phyloP scores from a whole-genome alignment of 1,140 invertebrate species.

The Aporrectodea caliginosa region DNA sequence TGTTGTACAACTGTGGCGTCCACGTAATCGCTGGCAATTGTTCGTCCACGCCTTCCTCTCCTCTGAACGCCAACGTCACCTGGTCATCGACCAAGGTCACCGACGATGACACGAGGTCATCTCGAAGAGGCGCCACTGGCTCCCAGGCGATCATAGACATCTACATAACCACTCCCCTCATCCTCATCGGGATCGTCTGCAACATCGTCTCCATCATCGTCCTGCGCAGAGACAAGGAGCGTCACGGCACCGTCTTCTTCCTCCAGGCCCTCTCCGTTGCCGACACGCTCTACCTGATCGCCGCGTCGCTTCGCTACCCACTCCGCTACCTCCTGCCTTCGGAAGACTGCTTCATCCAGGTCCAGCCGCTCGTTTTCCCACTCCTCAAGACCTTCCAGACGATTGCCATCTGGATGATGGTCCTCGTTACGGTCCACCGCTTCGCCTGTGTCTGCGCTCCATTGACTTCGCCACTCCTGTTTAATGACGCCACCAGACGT shows the following conservation, averaged over 20 bases:
- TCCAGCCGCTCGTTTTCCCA: constrained; percentile 21
- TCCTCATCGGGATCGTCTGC: constrained; percentile 17
- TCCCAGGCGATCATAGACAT: constrained; percentile 16
- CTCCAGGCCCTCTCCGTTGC: constrained; percentile 22
- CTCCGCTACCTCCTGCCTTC: constrained; percentile 11
- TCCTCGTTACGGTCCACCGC: constrained; percentile 25
- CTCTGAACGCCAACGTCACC: too few species aligned
- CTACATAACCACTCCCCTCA: constrained; percentile 16
- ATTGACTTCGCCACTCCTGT: not conserved
- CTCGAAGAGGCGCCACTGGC: too few species aligned
- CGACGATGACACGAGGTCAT: too few species aligned
- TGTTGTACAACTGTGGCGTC: too few species aligned
- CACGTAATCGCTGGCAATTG: too few species aligned
- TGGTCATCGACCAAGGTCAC: too few species aligned
- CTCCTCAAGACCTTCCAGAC: constrained; percentile 27
- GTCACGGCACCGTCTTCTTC: constrained; percentile 16
- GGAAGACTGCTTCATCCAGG: not conserved
- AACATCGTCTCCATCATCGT: constrained; percentile 26
- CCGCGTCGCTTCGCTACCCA: constrained; percentile 24
- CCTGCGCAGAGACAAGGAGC: constrained; percentile 22
- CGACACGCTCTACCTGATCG: constrained; percentile 22
- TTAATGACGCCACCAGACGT: constrained; percentile 3
- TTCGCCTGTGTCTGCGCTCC: constrained; percentile 23
- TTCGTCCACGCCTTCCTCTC: too few species aligned
- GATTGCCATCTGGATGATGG: constrained; percentile 28